Base-by-base conservation (phyloP, 2,888 invertebrate species). In the Chalcosyrphus nemorum region DNA sequence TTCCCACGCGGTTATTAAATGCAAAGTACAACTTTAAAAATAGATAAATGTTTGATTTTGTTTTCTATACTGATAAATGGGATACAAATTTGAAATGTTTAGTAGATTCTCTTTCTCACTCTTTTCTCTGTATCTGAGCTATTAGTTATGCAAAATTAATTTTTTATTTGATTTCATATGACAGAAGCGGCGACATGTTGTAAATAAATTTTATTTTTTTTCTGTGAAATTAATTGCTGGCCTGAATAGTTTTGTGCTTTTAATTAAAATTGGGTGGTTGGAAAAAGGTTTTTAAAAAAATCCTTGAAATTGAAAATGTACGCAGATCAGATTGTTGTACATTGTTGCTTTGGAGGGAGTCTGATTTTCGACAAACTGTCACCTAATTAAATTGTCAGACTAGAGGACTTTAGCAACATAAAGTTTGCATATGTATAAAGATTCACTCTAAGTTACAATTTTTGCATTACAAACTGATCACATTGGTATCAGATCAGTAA, bases 1-100 rank as follows among this genome's bases (percentile, higher is more conserved):
- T 80, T 80, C 74, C 68, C 80, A 80, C 66, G 66, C 74, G 57
- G 11, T 74, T 45, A 61, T 74, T 45, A 57, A 78, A 29, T 77
- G 45, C 27, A 54, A 71, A 27, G 15, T 41, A 52, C 50, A 47
- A 35, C 24, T 65, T 15, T 66, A 59, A 54, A 63, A 59, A 77
- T 71, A 78, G 41, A 71, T 38, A 47, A 29, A 38, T 63, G 56
- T 66, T 27, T 9, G 32, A 43, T 24, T 68, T 59, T 56, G 24
- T 52, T 45, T 19, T 56, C 19, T 41, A 32, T 21, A 7, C 43
- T 71, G 65, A 81, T 71, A 71, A 81, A 81, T 81, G 63, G 52
- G 43, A 17, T 71, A 76, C 76, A 81, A 70, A 65, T 65, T 57
- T 65, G 4, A 65, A 76, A 65, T 65, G 11, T 59, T 50, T 47